These are phyloP conservation scores for Andrena camellia DNA, from an alignment of 2,888 invertebrate genomes.

Conservation along the genomic window DNA sequence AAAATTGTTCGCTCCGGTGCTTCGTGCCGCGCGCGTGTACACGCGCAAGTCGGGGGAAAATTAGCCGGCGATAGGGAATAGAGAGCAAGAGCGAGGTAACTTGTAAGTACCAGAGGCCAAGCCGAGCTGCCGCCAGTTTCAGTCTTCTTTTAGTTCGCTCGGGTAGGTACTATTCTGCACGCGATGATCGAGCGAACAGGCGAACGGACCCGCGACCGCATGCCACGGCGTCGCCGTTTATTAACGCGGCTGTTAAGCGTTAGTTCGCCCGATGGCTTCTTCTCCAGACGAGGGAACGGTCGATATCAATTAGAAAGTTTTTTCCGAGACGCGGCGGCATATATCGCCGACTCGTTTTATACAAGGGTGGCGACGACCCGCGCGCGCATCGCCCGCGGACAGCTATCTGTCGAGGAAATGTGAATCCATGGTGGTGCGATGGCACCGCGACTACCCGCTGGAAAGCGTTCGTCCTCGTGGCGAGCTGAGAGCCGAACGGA, in stretches of 20 bases:
- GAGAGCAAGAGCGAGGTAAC: slow-evolving; percentile 35
- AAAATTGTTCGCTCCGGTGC: slow-evolving; percentile 10
- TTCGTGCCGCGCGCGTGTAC: slow-evolving; percentile 6
- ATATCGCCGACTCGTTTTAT: slow-evolving; percentile 27
- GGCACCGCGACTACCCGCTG: neutral
- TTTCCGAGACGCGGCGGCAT: neutral
- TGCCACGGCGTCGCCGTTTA: slow-evolving; percentile 39
- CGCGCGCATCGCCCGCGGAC: slow-evolving; percentile 32
- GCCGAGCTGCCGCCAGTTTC: slow-evolving; percentile 15
- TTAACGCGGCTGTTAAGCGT: slow-evolving; percentile 42
- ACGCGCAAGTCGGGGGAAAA: slow-evolving; percentile 29
- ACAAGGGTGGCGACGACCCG: slow-evolving; percentile 28
- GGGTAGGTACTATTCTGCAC: slow-evolving; percentile 32
- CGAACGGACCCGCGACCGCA: slow-evolving; percentile 20
- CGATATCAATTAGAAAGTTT: slow-evolving; percentile 40
- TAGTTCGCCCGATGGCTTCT: slow-evolving; percentile 14
- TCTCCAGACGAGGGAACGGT: slow-evolving; percentile 17
- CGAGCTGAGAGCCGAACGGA: neutral
- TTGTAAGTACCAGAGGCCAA: slow-evolving; percentile 21
- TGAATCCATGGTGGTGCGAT: slow-evolving; percentile 5
- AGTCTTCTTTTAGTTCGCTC: slow-evolving; percentile 4
- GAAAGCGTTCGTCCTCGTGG: slow-evolving; percentile 34
- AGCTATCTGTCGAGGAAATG: slow-evolving; percentile 13
- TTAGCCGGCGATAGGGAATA: slow-evolving; percentile 45
- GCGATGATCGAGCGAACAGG: slow-evolving; percentile 33